Evolutionary conservation across 2,113 vertebrate genomes (phyloP).

Genomic region (Corydoras maculifer): DNA sequence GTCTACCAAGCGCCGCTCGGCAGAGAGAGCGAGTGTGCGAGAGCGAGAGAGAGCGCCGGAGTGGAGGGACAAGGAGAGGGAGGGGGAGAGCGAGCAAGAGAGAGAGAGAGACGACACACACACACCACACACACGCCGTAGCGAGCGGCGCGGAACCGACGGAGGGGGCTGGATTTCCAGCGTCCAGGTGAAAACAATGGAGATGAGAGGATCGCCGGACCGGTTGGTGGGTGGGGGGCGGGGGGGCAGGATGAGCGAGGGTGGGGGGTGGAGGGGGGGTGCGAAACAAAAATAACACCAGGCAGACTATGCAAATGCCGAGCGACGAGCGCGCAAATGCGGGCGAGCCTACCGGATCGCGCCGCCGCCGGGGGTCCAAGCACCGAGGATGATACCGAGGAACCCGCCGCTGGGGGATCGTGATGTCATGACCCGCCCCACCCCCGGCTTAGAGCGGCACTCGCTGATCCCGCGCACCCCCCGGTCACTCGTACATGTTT

Average conservation of each 20-base stretch:
- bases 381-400: too few relatives aligned
- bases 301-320: constrained; percentile 20
- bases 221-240: too few relatives aligned
- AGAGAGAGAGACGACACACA: background rate
- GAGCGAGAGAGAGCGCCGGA: background rate
- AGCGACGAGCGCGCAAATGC: constrained; percentile 6
- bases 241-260: too few relatives aligned
- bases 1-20: constrained; percentile 30
- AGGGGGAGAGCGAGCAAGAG: constrained; percentile 24
- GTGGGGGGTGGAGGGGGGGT: background rate
- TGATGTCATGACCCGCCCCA: too few relatives aligned
- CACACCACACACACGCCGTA: too few relatives aligned
- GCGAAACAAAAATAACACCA: constrained; percentile 2
- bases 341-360: background rate
- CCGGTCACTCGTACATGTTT: too few relatives aligned
- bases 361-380: too few relatives aligned
- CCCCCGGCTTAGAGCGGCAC: too few relatives aligned
- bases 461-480: too few relatives aligned
- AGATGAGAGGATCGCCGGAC: background rate
- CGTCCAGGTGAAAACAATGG: constrained; percentile 21
- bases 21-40: constrained; percentile 15
- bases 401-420: too few relatives aligned
- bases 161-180: background rate
- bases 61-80: constrained; percentile 6
- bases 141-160: background rate